A percentile compares a stretch with the other conserved stretches of the same genome.
Evolutionary conservation across 1,140 invertebrate genomes (phyloP).

Genomic region (Asbolus verrucosus): DNA sequence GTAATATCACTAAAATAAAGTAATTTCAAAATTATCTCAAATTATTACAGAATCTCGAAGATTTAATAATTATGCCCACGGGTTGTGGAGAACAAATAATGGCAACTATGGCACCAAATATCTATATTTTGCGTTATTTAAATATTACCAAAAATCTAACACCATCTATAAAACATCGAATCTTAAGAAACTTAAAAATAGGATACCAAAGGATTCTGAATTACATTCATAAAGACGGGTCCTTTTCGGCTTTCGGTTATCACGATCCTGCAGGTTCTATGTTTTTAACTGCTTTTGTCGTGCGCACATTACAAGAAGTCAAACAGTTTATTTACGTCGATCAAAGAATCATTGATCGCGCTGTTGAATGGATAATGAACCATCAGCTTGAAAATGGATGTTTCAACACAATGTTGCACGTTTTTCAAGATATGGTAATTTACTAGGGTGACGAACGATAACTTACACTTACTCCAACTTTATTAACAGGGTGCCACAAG

Average conservation of each 20-base stretch:
- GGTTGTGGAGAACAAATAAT: conserved; percentile 87
- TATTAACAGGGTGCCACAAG: conserved; percentile 68
- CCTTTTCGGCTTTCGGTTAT: conserved; percentile 82
- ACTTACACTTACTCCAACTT: neutral
- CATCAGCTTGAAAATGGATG: conserved; percentile 81
- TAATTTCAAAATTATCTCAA: conserved; percentile 28
- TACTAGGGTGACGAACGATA: no score
- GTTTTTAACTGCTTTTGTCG: conserved; percentile 84
- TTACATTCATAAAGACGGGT: conserved; percentile 78
- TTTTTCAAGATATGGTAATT: conserved; percentile 72
- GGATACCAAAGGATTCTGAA: conserved; percentile 81
- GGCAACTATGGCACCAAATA: conserved; percentile 80
- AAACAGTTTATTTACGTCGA: conserved; percentile 77
- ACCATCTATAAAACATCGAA: conserved; percentile 68
- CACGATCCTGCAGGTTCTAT: conserved; percentile 71
- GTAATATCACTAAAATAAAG: conserved; percentile 46
- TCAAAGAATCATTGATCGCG: conserved; percentile 71
- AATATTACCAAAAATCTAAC: conserved; percentile 66
- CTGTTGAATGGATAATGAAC: conserved; percentile 76
- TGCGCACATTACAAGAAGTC: conserved; percentile 78
- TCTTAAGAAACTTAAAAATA: conserved; percentile 75
- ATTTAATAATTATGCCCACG: conserved; percentile 70
- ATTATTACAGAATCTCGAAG: conserved; percentile 67
- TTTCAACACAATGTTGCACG: conserved; percentile 76
- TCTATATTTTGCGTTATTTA: conserved; percentile 78